phyloP scores from a whole-genome alignment of 2,888 invertebrate genomes.

The Caenorhabditis afra region DNA sequence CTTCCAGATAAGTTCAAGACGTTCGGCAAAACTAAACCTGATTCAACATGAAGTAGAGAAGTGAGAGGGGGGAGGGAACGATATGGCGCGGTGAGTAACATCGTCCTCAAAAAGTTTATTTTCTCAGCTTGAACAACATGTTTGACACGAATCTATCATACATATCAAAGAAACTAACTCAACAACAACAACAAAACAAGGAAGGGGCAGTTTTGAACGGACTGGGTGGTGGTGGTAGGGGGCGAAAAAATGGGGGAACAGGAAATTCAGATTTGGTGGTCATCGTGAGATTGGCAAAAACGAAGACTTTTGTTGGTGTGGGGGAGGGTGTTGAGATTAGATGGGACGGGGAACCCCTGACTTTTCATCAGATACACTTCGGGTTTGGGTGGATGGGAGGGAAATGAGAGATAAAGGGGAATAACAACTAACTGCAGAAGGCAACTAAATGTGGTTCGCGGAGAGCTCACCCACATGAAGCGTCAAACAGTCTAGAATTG shows the following conservation, averaged over 20 bases:
- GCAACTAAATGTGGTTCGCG: not conserved
- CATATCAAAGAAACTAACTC: conserved; percentile 19
- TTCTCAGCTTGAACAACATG: conserved; percentile 63
- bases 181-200: conserved; percentile 51
- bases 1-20: too few relatives aligned
- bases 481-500: conserved; percentile 35
- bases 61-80: too few relatives aligned
- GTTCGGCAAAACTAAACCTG: too few relatives aligned
- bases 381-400: too few relatives aligned
- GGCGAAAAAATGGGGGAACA: not conserved
- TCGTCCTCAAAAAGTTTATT: conserved; percentile 44
- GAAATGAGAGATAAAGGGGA: conserved; percentile 17
- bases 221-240: conserved; percentile 6
- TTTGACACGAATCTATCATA: conserved; percentile 59
- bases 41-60: not conserved
- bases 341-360: conserved; percentile 47
- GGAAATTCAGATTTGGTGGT: conserved; percentile 25
- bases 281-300: conserved; percentile 50
- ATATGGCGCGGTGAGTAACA: too few relatives aligned
- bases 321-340: conserved; percentile 55
- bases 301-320: conserved; percentile 18
- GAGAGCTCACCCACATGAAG: not conserved
- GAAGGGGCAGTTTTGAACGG: conserved; percentile 51
- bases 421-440: conserved; percentile 55
- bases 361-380: conserved; percentile 61